Conservation (phyloP, 2,797 vertebrate genomes). For the Babyrousa celebensis region DNA sequence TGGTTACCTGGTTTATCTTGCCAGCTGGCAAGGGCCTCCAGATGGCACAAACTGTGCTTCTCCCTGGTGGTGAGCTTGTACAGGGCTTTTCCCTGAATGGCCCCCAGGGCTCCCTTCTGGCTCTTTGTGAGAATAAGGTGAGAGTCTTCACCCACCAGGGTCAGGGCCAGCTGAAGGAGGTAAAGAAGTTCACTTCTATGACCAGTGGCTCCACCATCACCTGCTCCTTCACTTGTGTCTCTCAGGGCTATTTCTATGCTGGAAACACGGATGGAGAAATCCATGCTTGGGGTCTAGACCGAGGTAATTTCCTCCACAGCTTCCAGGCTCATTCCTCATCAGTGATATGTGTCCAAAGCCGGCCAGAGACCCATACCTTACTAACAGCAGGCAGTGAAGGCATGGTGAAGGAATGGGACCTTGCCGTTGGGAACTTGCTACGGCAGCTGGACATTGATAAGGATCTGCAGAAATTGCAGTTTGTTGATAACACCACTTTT, state of each 20-base stretch:
- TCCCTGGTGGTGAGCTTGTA: conserved; percentile 75
- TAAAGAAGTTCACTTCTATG: conserved; percentile 59
- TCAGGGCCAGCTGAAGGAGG: conserved; percentile 72
- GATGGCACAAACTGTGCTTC: conserved; percentile 61
- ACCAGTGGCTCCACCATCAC: conserved; percentile 74
- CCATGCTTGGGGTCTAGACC: conserved; percentile 82
- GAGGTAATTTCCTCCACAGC: conserved; percentile 60
- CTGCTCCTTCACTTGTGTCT: conserved; percentile 77
- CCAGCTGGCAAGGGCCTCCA: conserved; percentile 51
- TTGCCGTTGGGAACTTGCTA: conserved; percentile 79
- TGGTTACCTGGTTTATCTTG: conserved; percentile 86
- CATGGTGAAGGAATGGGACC: conserved; percentile 85
- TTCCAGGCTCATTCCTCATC: conserved; percentile 84
- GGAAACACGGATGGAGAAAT: conserved; percentile 83
- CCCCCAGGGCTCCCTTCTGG: conserved; percentile 74
- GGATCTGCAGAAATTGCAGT: conserved; percentile 74
- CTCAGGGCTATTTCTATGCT: conserved; percentile 82
- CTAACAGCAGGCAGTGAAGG: conserved; percentile 85
- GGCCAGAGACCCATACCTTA: conserved; percentile 74
- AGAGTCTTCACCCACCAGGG: conserved; percentile 75
- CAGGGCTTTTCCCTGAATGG: conserved; percentile 76
- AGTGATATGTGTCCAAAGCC: conserved; percentile 78
- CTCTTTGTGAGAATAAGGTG: conserved; percentile 80
- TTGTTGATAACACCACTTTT: conserved; percentile 74
- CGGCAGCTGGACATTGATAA: conserved; percentile 73